Percentiles rank a stretch among this genome's conserved stretches.
These are phyloP conservation scores for Acanthornis magna DNA, from an alignment of 2,797 vertebrate species.

Conservation along the genomic window DNA sequence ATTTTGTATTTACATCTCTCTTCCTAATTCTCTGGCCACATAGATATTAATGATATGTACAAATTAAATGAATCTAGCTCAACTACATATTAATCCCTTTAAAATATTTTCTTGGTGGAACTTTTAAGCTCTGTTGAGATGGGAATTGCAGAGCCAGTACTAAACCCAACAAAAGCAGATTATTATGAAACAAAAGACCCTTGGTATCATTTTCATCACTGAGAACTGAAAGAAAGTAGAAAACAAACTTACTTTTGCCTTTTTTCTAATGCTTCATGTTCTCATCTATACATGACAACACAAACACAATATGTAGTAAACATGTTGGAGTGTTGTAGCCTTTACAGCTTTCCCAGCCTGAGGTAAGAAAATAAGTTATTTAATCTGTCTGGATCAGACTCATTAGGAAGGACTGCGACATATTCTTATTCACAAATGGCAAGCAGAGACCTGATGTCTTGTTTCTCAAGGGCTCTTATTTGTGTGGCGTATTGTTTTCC, in stretches of 20 bases:
- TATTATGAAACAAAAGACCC: background rate
- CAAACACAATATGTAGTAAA: background rate
- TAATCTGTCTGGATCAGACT: constrained; percentile 29
- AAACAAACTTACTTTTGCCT: background rate
- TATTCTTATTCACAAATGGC: constrained; percentile 15
- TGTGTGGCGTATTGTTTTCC: background rate
- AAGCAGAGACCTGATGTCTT: background rate
- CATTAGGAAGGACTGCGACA: background rate
- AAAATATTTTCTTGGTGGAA: background rate
- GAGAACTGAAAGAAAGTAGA: background rate
- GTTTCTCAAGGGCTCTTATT: constrained; percentile 24
- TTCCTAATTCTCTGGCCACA: background rate
- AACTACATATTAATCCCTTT: background rate
- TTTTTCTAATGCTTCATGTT: background rate
- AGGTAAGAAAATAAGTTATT: background rate
- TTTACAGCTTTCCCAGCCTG: background rate
- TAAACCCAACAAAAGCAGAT: background rate
- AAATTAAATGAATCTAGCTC: background rate
- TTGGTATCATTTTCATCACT: background rate
- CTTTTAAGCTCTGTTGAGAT: background rate
- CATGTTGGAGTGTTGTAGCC: background rate
- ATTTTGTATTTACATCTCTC: background rate
- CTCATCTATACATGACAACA: background rate
- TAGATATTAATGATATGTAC: background rate
- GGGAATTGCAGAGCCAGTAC: background rate